Evolutionary conservation across 23 tunicate species (phyloP), one percentile per base, ranked within the genome.

Genomic region (Styela plicata): DNA sequence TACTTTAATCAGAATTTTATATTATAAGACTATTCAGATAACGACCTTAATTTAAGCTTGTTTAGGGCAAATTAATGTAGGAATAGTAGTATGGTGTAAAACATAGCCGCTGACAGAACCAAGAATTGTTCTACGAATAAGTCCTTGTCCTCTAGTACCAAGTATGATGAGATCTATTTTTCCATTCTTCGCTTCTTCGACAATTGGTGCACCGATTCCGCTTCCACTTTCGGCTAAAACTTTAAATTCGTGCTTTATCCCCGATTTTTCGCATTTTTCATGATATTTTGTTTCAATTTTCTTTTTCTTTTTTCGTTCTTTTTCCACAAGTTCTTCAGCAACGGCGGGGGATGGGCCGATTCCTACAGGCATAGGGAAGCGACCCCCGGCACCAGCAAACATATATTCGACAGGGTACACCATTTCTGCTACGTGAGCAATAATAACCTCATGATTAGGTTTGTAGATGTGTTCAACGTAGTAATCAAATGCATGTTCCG

Each of bases 91-190:
- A 63, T 83, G 86, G 69, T 73, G 80, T 36, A 53, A 63, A 34
- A 83, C 86, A 63, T 83, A 63, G 32, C 73, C 86, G 37, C 86
- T 73, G 64, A 83, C 86, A 7, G 57, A 44, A 13, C 57, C 57
- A 44, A 44, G 57, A 5, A 44, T 44, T 13, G 57, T 44, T 44
- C 57, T 44, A 5, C 57, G 57, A 5, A 44, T 13, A 7, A 44
- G 57, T 44, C 57, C 57, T 44, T 44, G 57, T 44, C 57, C 57
- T 44, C 57, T 44, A 13, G 10, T 44, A 13, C 57, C 57, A 13
- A 44, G 7, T 44, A 44, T 44, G 13, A 44, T 44, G 57, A 44
- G 57, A 44, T 44, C 13, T 13, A 13, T 44, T 44, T 13, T 13
- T 5, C 57, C 10, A 5, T 7, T 44, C 13, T 44, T 44, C 57